A percentile compares a stretch with the other conserved stretches of the same genome.
These are phyloP conservation scores for Aeoliscus strigatus DNA, from an alignment of 2,797 vertebrate genomes.

Conservation along the genomic window DNA sequence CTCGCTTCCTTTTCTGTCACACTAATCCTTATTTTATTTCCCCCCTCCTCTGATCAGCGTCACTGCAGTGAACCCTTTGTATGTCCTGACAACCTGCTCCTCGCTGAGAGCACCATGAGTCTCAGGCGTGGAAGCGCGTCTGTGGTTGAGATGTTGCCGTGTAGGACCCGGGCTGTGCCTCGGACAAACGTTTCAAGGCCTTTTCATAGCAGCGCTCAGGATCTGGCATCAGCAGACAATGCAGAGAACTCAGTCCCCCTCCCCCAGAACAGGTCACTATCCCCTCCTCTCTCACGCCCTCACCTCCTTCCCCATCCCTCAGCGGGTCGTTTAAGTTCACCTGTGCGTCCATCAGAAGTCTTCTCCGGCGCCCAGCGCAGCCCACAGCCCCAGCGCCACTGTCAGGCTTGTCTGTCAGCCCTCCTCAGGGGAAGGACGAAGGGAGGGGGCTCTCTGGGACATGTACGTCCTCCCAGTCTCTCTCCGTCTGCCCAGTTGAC, in stretches of 20 bases:
- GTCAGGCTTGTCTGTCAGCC: constrained; percentile 54
- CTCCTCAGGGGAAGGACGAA: constrained; percentile 38
- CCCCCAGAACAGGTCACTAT: constrained; percentile 16
- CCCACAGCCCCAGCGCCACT: constrained; percentile 32
- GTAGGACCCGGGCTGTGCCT: constrained; percentile 37
- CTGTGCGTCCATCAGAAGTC: constrained; percentile 30
- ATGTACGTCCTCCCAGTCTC: constrained; percentile 8
- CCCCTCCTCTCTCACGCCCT: constrained; percentile 25
- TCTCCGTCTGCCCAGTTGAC: constrained; percentile 9
- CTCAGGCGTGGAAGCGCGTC: constrained; percentile 60
- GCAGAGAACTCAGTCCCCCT: constrained; percentile 15
- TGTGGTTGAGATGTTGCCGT: constrained; percentile 50
- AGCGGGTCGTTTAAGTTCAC: constrained; percentile 42
- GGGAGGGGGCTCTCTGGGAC: constrained; percentile 31
- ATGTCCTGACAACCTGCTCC: constrained; percentile 31
- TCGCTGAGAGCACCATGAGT: constrained; percentile 25
- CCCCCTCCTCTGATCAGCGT: constrained; percentile 44
- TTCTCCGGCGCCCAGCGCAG: constrained; percentile 23
- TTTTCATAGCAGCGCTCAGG: constrained; percentile 24
- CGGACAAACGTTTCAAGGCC: constrained; percentile 18
- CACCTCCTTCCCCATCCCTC: constrained; percentile 39
- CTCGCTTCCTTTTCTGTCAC: too few relatives aligned
- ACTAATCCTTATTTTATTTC: constrained; percentile 38
- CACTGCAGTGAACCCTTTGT: constrained; percentile 60
- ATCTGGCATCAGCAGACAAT: constrained; percentile 14